These are phyloP conservation scores for Bujurquina vittata DNA, from an alignment of 2,113 vertebrate genomes.

Conservation along the genomic window DNA sequence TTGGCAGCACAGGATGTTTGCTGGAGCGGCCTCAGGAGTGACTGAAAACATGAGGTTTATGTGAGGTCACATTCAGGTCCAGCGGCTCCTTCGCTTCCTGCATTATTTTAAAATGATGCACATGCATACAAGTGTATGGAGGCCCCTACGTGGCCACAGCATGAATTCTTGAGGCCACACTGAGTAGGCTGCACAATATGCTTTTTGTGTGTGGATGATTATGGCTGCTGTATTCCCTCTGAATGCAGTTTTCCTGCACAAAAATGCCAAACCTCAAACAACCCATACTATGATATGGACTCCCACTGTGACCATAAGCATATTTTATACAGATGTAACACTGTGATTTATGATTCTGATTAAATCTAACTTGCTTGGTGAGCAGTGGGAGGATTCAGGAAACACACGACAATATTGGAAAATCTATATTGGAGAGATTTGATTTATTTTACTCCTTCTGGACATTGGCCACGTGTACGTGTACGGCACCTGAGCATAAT, in stretches of 20 bases:
- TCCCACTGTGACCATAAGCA: neutral
- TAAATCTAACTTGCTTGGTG: neutral
- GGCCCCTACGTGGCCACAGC: slow-evolving; percentile 34
- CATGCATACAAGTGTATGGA: neutral
- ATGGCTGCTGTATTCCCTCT: slow-evolving; percentile 30
- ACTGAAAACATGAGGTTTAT: slow-evolving; percentile 13
- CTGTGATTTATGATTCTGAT: neutral
- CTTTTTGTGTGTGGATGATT: slow-evolving; percentile 13
- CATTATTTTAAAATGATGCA: slow-evolving; percentile 29
- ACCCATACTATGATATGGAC: slow-evolving; percentile 5
- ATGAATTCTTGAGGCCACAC: slow-evolving; percentile 25
- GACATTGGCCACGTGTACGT: no score
- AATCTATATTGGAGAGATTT: neutral
- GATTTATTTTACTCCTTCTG: no score
- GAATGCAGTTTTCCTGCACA: neutral
- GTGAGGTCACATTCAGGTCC: slow-evolving; percentile 34
- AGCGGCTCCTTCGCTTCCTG: slow-evolving; percentile 33
- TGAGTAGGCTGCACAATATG: neutral
- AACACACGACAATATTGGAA: neutral
- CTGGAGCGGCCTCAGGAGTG: neutral
- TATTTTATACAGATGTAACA: slow-evolving; percentile 19
- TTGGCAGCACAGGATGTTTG: slow-evolving; percentile 23
- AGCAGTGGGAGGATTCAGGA: neutral
- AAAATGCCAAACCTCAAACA: neutral
- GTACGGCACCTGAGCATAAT: no score